Percentiles rank a stretch among this genome's conserved stretches.
Conservation (phyloP, 37 sponge, comb jelly and placozoan genomes). For the Aplysina aerophoba region DNA sequence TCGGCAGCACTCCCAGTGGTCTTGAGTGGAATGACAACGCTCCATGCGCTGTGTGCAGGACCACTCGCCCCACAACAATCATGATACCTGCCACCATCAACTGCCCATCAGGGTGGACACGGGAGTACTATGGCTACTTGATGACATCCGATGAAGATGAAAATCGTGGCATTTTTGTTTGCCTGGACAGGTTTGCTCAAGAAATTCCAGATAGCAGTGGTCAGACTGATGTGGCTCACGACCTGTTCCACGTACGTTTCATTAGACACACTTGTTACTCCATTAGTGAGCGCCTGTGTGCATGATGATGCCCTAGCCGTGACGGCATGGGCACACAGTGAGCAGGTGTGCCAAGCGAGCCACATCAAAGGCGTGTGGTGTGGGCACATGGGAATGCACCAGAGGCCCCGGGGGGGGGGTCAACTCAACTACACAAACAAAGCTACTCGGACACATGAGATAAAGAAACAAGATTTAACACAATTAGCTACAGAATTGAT, state of each 20-base stretch:
- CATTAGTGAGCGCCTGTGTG: no score
- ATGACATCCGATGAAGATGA: not conserved
- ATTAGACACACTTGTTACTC: no score
- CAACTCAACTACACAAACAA: no score
- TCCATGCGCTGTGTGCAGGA: not conserved
- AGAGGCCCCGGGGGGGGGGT: no score
- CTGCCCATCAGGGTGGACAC: slow-evolving; percentile 1
- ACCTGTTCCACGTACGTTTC: no score
- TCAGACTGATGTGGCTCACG: not conserved
- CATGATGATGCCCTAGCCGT: slow-evolving; percentile 60
- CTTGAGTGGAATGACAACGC: not conserved
- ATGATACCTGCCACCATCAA: not conserved
- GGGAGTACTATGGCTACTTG: slow-evolving; percentile 12
- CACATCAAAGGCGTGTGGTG: not conserved
- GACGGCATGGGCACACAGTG: not conserved
- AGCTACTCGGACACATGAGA: no score
- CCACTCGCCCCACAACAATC: not conserved
- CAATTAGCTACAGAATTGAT: no score
- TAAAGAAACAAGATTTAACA: no score
- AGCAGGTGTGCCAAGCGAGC: not conserved
- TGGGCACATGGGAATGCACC: no score
- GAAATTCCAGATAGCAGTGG: not conserved
- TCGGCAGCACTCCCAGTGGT: not conserved
- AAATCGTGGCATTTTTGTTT: not conserved
- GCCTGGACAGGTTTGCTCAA: not conserved